Evolutionary conservation across 2,888 invertebrate genomes (phyloP).

Genomic region (Drosophila trichaetosa): DNA sequence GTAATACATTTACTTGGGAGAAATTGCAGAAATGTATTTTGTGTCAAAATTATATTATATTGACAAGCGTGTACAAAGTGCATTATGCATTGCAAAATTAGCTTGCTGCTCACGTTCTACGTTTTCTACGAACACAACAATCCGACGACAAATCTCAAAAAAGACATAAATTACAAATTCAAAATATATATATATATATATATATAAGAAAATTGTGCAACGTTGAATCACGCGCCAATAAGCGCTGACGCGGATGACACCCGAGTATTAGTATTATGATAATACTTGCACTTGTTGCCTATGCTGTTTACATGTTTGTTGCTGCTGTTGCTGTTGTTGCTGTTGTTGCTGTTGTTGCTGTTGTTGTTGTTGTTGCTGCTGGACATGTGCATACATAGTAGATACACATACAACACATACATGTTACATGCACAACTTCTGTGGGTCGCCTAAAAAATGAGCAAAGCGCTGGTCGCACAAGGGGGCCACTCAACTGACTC

Average conservation of each 20-base stretch:
- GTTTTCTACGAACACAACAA: constrained; percentile 61
- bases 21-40: background rate
- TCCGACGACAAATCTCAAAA: constrained; percentile 57
- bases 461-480: constrained; percentile 28
- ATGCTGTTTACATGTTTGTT: constrained; percentile 24
- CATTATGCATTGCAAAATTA: constrained; percentile 51
- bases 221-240: constrained; percentile 70
- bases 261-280: constrained; percentile 39
- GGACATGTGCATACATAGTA: background rate
- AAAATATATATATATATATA: constrained; percentile 2
- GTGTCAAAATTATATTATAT: background rate
- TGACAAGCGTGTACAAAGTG: constrained; percentile 8
- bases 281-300: constrained; percentile 15
- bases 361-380: constrained; percentile 5
- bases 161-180: background rate
- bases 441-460: constrained; percentile 22
- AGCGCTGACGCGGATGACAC: constrained; percentile 42
- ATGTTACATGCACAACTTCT: constrained; percentile 23
- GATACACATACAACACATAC: background rate
- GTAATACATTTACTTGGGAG: too few relatives aligned
- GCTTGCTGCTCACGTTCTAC: constrained; percentile 72
- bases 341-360: constrained; percentile 15
- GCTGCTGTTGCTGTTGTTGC: constrained; percentile 8
- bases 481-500: constrained; percentile 44
- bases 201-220: constrained; percentile 61